Base-by-base conservation (phyloP, 64 coral and sea anemone genomes). In the Pocillopora verrucosa region DNA sequence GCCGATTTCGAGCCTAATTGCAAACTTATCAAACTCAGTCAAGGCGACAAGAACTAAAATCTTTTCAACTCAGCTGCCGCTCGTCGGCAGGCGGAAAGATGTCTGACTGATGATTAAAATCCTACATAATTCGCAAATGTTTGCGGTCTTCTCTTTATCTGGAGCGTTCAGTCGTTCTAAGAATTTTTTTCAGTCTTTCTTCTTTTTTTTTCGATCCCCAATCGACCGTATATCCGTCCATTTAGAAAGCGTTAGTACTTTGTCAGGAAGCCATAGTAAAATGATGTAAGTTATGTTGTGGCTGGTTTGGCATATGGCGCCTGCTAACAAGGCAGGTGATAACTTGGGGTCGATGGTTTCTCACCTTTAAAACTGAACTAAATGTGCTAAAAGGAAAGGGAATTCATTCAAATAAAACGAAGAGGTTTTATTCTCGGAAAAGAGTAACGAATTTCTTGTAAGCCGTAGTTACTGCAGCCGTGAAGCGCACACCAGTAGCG, bases 1-100 rank as follows among this genome's bases (percentile, higher is more conserved):
- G 38, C 57, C 63, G 25, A 85, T 72, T 85, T 85, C 37, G 65
- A 85, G 19, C n/a, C 82, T 85, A 83, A 83, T 83, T 65, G 80
- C 34, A 67, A 83, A 83, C 17, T 83, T 85, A 85, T 85, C 82
- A 85, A 85, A 72, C 72, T 60, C 77, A 20, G 13, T 20, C 20
- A 13, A 70, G 22, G 16, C n/a, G 36, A 45, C 20, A 38, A 68
- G 16, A 45, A 9, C 17, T 11, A 84, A 51, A 45, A 64, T 85
- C 20, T 17, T 9, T 63, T 72, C 19, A 38, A 4, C 67, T 45
- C 63, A 24, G 82, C 82, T 69, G 82, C 37, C 67, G 65, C 20
- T 19, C 4, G 20, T 25, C 22, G 65, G 24, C 20, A 70, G 25
- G 41, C 41, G 41, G 9, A 51, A 56, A 77, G 16, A 56, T 56